A percentile compares a stretch with the other conserved stretches of the same genome.
phyloP scores from a whole-genome alignment of 1,140 invertebrate genomes.

The Dufourea novaeangliae region DNA sequence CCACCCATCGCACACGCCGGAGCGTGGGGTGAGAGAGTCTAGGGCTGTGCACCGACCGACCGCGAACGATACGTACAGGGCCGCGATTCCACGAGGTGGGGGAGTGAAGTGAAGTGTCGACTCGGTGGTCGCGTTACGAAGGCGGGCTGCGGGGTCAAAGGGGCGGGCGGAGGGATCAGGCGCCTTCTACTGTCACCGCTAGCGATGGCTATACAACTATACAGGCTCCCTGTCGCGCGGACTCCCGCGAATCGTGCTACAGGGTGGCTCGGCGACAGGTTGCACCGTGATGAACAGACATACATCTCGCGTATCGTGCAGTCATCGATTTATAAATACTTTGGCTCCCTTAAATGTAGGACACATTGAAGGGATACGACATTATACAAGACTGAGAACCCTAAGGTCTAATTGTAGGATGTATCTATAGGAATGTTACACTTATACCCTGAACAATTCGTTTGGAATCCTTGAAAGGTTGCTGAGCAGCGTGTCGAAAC shows the following conservation, averaged over 20 bases:
- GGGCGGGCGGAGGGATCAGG: not conserved
- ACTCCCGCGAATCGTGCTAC: not conserved
- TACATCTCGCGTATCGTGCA: no score
- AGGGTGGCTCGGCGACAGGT: no score
- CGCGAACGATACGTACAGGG: conserved; percentile 23
- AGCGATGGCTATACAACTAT: conserved; percentile 20
- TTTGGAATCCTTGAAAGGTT: no score
- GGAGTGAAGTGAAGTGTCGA: conserved; percentile 8
- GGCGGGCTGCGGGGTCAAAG: not conserved
- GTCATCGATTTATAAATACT: no score
- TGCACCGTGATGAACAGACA: no score
- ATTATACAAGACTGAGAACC: no score
- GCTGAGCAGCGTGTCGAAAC: not conserved
- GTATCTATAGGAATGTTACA: no score
- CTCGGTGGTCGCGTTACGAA: conserved; percentile 4
- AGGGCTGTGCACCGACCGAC: conserved; percentile 41
- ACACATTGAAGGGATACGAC: no score
- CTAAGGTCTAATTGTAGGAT: no score
- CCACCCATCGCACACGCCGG: conserved; percentile 32
- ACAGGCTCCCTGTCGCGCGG: not conserved
- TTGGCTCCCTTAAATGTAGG: no score
- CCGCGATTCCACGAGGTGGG: conserved; percentile 3
- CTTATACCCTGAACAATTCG: no score
- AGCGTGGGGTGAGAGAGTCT: conserved; percentile 33
- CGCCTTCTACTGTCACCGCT: conserved; percentile 7